Base-by-base conservation (phyloP, 2,797 vertebrate species). In the Bucorvus abyssinicus region DNA sequence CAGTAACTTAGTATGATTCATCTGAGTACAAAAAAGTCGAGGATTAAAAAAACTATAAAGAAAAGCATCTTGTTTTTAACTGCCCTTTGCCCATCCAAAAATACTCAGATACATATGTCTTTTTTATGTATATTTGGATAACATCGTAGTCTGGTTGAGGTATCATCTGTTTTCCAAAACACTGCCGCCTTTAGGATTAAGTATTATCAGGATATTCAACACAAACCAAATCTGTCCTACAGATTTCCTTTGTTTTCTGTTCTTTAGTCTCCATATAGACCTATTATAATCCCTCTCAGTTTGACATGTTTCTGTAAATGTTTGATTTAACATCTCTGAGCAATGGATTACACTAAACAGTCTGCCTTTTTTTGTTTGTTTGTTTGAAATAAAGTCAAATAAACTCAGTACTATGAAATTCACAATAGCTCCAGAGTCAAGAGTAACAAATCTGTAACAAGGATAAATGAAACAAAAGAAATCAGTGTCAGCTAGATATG, bases 121-220 rank as follows among this genome's bases (percentile, higher is more conserved):
- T 96, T 93, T 85, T 96, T 68, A 96, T 76, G 92, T 92, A 32
- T 92, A 79, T 69, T 86, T 93, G 56, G 87, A 87, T 81, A 87
- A 87, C 38, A 70, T 9, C 3, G 10, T 34, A 75, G 57, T 36
- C 73, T 91, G 57, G 32, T n/a, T 92, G 65, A 90, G 57, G 68
- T 94, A 89, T 86, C 84, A 95, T 95, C 86, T 94, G 89, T 89
- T 95, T 96, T 92, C 60, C 90, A 95, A 95, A 96, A 93, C 69
- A 85, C 7, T 94, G 84, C 38, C 63, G 88, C 90, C 75, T 87
- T 77, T 29, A 80, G 57, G 32, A 91, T 87, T 82, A 95, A 91
- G 52, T 85, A 82, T 74, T 92, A 93, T 85, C 55, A 87, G 53
- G 29, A 86, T 94, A 87, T 68, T 89, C 49, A 85, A 92, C 32